These are phyloP conservation scores for Tyrannus savana DNA, from an alignment of 2,113 vertebrate species.

Conservation along the genomic window DNA sequence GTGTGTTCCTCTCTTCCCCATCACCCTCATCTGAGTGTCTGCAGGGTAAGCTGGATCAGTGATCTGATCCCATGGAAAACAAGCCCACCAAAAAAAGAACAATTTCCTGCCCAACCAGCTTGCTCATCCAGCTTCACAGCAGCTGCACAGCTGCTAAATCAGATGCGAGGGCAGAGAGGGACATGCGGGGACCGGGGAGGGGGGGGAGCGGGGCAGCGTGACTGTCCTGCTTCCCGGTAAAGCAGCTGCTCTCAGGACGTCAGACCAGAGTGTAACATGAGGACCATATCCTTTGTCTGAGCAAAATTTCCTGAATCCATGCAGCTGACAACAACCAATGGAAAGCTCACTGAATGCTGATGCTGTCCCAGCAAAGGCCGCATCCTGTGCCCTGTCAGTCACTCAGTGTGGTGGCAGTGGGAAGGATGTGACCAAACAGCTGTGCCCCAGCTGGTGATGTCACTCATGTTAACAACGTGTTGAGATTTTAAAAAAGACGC, in stretches of 20 bases:
- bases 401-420: not conserved
- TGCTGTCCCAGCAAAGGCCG: not conserved
- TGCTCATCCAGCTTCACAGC: not conserved
- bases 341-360: not conserved
- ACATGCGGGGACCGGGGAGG: not conserved
- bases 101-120: not conserved
- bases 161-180: not conserved
- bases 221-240: not conserved
- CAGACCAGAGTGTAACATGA: not conserved
- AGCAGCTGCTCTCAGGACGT: not conserved
- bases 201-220: not conserved
- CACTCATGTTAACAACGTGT: not conserved
- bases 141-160: constrained; percentile 10
- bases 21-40: not conserved
- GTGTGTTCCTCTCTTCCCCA: not conserved
- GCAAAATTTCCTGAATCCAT: not conserved
- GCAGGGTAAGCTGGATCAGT: not conserved
- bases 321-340: not conserved
- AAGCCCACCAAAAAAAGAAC: not conserved
- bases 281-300: not conserved
- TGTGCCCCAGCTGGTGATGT: not conserved
- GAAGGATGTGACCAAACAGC: constrained; percentile 2
- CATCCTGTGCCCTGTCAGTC: not conserved
- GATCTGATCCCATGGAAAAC: not conserved
- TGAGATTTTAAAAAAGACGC: not conserved